Conservation (phyloP, 2,797 vertebrate species). For the Sarcoramphus papa region DNA sequence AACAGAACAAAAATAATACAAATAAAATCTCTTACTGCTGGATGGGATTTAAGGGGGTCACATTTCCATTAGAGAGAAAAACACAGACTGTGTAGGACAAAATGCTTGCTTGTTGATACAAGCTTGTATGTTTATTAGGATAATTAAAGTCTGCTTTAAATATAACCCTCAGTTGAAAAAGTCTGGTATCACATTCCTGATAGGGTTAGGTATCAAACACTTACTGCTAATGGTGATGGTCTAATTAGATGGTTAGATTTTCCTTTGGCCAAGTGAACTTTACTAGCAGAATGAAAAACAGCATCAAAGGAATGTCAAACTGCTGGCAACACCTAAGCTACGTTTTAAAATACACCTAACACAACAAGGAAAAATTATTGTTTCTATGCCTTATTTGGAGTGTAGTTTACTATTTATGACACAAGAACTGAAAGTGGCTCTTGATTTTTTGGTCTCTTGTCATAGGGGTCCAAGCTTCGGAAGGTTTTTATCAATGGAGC, state of each 20-base stretch:
- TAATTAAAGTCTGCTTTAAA: constrained; percentile 17
- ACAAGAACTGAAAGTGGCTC: background rate
- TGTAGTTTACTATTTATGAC: background rate
- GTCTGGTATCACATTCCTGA: background rate
- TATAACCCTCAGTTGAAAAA: background rate
- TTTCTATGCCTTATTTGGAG: background rate
- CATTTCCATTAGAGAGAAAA: background rate
- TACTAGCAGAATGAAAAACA: background rate
- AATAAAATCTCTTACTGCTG: background rate
- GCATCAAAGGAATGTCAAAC: background rate
- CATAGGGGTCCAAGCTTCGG: background rate
- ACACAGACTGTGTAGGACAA: background rate
- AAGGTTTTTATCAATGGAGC: background rate
- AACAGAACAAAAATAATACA: background rate
- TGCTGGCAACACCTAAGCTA: background rate
- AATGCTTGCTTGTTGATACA: background rate
- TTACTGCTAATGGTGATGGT: background rate
- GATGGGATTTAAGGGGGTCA: background rate
- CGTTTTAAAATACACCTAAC: background rate
- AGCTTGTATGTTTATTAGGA: background rate
- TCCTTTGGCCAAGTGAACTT: background rate
- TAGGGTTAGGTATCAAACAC: background rate
- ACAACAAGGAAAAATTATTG: background rate
- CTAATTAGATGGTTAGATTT: background rate
- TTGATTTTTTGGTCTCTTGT: background rate